A percentile compares a stretch with the other conserved stretches of the same genome.
These are phyloP conservation scores for Diceros bicornis DNA, from an alignment of 2,797 vertebrate species.

Conservation along the genomic window DNA sequence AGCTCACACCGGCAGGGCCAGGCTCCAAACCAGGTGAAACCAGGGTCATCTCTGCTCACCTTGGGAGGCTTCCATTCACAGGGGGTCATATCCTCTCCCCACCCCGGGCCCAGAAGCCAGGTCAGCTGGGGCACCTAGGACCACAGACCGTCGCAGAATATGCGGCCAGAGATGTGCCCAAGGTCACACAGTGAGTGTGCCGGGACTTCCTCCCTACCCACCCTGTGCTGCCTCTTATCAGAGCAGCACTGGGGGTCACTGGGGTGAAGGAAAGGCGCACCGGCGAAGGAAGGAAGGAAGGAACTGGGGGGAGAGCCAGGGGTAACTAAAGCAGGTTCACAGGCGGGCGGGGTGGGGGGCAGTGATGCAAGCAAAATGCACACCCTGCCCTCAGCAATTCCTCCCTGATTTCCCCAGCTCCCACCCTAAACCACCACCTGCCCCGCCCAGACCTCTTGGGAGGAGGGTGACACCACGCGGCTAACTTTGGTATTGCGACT, in stretches of 20 bases:
- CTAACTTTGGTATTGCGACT: constrained; percentile 28
- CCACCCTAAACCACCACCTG: rapidly evolving
- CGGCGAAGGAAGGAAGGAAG: neutral
- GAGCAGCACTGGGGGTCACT: neutral
- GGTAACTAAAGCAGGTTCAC: neutral
- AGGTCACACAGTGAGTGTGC: neutral
- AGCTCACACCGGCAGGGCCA: neutral
- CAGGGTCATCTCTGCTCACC: neutral
- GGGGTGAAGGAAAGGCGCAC: neutral
- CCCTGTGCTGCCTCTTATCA: neutral
- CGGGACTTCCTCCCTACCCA: neutral
- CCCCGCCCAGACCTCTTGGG: neutral
- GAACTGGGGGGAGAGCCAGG: too few species aligned
- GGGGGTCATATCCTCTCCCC: neutral
- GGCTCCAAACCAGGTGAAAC: neutral
- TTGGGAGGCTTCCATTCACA: neutral
- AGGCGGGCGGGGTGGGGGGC: too few species aligned
- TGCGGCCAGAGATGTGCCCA: neutral
- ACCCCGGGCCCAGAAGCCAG: neutral
- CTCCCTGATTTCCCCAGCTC: neutral
- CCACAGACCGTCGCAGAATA: neutral
- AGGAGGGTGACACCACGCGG: constrained; percentile 70
- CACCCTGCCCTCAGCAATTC: neutral
- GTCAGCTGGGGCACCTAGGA: neutral
- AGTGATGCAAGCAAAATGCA: neutral